phyloP scores from a whole-genome alignment of 2,113 vertebrate genomes.

The Australoheros scitulus region DNA sequence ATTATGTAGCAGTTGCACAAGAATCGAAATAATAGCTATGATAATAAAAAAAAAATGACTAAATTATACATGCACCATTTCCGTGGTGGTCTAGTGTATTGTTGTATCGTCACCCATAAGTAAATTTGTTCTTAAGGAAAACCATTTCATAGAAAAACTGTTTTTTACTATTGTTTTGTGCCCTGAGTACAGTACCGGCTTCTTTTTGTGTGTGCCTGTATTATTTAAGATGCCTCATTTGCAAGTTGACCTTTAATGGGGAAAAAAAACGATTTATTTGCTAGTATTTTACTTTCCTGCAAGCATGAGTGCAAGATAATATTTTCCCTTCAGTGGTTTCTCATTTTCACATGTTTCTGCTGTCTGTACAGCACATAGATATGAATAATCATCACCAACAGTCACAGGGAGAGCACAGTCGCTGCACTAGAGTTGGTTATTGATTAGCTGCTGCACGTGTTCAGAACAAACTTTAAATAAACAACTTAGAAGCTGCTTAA shows the following conservation, averaged over 20 bases:
- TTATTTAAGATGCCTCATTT: conserved; percentile 63
- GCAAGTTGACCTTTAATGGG: conserved; percentile 45
- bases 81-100: conserved; percentile 78
- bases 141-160: conserved; percentile 27
- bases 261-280: conserved; percentile 25
- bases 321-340: conserved; percentile 24
- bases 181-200: conserved; percentile 43
- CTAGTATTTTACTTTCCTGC: conserved; percentile 54
- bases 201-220: conserved; percentile 58
- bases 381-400: conserved; percentile 54
- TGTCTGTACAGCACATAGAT: conserved; percentile 49
- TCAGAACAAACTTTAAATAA: conserved; percentile 49
- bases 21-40: conserved; percentile 88
- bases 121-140: conserved; percentile 33
- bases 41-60: conserved; percentile 86
- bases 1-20: conserved; percentile 99
- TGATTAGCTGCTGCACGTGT: conserved; percentile 15
- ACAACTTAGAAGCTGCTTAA: conserved; percentile 43
- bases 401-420: conserved; percentile 29
- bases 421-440: conserved; percentile 11
- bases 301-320: conserved; percentile 60
- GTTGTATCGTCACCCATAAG: conserved; percentile 64
- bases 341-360: conserved; percentile 41
- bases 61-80: conserved; percentile 84
- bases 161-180: conserved; percentile 51